Percentiles rank a stretch among this genome's conserved stretches.
Evolutionary conservation across 2,113 vertebrate species (phyloP).

Genomic region (Todiramphus saurophagus): DNA sequence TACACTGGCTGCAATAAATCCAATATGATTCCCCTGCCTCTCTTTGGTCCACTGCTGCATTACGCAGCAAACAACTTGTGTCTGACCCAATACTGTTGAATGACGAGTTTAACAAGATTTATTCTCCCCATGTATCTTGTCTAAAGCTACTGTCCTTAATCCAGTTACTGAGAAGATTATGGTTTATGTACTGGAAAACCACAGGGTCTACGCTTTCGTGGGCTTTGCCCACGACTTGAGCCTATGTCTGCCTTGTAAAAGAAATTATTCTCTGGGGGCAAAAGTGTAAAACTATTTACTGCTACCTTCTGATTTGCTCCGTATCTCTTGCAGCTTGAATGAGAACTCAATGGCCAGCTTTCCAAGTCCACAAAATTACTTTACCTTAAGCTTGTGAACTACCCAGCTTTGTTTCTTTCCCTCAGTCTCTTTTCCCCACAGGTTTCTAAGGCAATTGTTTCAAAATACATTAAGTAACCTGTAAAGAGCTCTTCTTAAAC

Average conservation of each 20-base stretch:
- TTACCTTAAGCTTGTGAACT: background rate
- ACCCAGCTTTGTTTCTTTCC: background rate
- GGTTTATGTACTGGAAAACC: background rate
- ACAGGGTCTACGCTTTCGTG: accelerated
- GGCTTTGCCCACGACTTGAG: background rate
- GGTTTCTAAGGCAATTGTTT: background rate
- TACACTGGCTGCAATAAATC: background rate
- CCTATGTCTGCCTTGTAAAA: background rate
- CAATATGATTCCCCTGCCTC: background rate
- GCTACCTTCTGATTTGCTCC: background rate
- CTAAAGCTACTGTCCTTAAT: background rate
- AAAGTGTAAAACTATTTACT: background rate
- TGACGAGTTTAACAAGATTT: conserved; percentile 1
- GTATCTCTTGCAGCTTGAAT: background rate
- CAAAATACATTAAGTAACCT: background rate
- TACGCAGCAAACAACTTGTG: background rate
- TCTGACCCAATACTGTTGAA: accelerated
- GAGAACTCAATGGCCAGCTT: background rate
- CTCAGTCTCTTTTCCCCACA: background rate
- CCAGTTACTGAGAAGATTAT: background rate
- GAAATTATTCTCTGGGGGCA: background rate
- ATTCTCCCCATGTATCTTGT: background rate
- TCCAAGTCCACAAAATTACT: conserved; percentile 26
- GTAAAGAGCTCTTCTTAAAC: background rate
- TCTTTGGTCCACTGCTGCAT: accelerated